Evolutionary conservation across 2,113 vertebrate species (phyloP).

Genomic region (Tyrannus savana): DNA sequence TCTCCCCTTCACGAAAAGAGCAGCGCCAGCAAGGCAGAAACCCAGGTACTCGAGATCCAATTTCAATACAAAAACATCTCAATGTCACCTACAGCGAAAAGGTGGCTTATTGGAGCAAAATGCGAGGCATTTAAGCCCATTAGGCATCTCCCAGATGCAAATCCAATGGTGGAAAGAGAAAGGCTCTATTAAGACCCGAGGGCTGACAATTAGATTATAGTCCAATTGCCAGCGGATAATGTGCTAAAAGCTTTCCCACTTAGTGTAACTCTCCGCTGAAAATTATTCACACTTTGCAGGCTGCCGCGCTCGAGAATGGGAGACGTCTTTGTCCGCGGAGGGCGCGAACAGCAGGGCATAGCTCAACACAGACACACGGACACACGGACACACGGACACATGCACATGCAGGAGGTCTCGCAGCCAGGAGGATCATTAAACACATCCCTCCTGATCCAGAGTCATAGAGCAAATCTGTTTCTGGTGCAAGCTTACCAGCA

Average conservation of each 20-base stretch:
- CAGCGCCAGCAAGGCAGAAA: background rate
- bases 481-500: background rate
- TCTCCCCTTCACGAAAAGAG: background rate
- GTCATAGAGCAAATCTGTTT: background rate
- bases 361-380: background rate
- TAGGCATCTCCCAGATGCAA: conserved; percentile 85
- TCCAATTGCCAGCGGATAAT: conserved; percentile 91
- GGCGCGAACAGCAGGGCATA: background rate
- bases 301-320: conserved; percentile 32
- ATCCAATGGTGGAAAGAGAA: conserved; percentile 81
- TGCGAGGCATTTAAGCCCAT: conserved; percentile 81
- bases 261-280: conserved; percentile 83
- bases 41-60: conserved; percentile 15
- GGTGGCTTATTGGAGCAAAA: conserved; percentile 63
- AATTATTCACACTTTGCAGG: conserved; percentile 90
- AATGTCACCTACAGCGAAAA: conserved; percentile 81
- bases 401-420: background rate
- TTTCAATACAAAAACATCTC: conserved; percentile 65
- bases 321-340: background rate
- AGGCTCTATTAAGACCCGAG: conserved; percentile 82
- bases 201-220: conserved; percentile 86
- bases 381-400: background rate
- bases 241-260: conserved; percentile 96
- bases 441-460: background rate
- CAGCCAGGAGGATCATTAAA: background rate